These are phyloP conservation scores for Paracanthobrama guichenoti DNA, from an alignment of 2,113 vertebrate genomes.

Conservation along the genomic window DNA sequence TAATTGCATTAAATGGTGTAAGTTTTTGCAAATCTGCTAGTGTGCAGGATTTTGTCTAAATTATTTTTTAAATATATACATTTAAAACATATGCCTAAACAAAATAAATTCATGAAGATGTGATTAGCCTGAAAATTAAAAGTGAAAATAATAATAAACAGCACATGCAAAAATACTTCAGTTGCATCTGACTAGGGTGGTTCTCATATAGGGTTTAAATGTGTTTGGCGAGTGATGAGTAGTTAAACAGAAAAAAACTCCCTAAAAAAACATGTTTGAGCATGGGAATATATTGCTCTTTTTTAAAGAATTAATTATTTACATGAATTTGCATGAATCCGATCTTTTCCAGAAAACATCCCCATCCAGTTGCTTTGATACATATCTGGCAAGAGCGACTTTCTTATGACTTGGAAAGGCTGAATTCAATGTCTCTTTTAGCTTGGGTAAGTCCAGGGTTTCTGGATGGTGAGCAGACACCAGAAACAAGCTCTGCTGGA, in stretches of 20 bases:
- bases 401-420: slow-evolving; percentile 44
- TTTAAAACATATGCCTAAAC: neutral
- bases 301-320: neutral
- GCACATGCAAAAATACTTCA: neutral
- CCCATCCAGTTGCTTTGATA: slow-evolving; percentile 47
- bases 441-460: slow-evolving; percentile 51
- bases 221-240: slow-evolving; percentile 4
- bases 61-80: neutral
- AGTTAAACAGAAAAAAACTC: neutral
- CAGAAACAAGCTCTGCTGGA: slow-evolving; percentile 48
- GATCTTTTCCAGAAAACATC: slow-evolving; percentile 52
- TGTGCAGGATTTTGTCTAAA: neutral
- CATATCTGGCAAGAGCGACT: slow-evolving; percentile 44
- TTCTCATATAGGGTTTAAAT: neutral
- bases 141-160: neutral
- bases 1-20: neutral
- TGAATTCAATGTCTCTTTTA: slow-evolving; percentile 40
- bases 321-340: slow-evolving; percentile 53
- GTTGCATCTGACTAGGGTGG: neutral
- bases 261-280: neutral
- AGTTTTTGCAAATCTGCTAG: neutral
- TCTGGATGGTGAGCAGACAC: slow-evolving; percentile 53
- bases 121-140: neutral
- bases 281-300: neutral
- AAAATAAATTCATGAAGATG: neutral